Evolutionary conservation across 1,140 invertebrate genomes (phyloP), one percentile per base, ranked within the genome.

Genomic region (Glossosoma conforme): DNA sequence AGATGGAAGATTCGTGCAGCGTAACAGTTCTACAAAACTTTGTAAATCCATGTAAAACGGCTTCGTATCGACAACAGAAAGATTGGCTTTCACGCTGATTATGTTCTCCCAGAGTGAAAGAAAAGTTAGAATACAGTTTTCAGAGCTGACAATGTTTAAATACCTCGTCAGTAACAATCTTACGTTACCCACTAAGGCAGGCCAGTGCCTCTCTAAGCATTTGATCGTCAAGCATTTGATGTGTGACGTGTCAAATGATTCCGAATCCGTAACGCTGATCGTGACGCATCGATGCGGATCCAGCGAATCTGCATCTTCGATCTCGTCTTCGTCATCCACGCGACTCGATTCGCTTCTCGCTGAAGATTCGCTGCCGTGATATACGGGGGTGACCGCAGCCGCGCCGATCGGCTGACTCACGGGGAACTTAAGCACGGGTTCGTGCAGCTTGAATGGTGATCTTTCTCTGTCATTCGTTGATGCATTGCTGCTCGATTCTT

Each of bases 31-130:
- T 17, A 91, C 85, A 68, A 93, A 85, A 57, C 81, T 80, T 58
- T 91, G 87, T 48, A 93, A 69, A 60, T 91, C 83, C 14, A 86
- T 83, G 68, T 92, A 92, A 65, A 91, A 93, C 3, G 89, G 84
- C 62, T 91, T 89, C 2, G 89, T 92, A 63, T 92, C 89, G 47
- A 90, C 84, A 9, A 92, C 83, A 15, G 88, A 91, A 17, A 93
- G 74, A 74, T 92, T 93, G 10, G 89, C 87, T 69, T 90, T 91
- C 0, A 93, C 88, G 35, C 88, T 91, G 62, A 93, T 92, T n/a
- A 90, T 89, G 52, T 87, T 86, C 63, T 91, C 87, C 89, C 90
- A 93, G 8, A 93, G 69, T 44, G 85, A 82, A 33, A 93, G 76
- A 64, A 93, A 92, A 17, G 87, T 89, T 25, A 91, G 75, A 36